Base-by-base conservation (phyloP, 2,113 vertebrate genomes). In the Eurypyga helias region DNA sequence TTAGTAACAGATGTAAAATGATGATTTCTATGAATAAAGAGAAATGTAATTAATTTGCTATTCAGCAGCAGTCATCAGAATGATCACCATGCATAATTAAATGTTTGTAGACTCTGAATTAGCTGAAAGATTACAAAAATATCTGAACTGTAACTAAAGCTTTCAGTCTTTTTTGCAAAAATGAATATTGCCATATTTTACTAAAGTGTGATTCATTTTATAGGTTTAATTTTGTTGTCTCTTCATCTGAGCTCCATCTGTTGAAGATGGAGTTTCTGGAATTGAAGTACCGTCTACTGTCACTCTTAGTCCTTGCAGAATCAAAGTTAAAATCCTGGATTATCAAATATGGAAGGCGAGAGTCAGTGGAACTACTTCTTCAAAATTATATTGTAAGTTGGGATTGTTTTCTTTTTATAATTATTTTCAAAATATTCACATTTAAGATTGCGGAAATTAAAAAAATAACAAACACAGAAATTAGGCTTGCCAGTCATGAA, bases 291-390 rank as follows among this genome's bases (percentile, higher is more conserved):
- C 99, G 99, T 70, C 98, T 99, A 67, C 99, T 99, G 96, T 99
- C 99, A 31, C 99, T 99, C 73, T 98, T 99, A 73, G 98, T 99
- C 71, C 97, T 99, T 89, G 99, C 99, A 51, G 99, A 99, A 97
- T 99, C 99, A 23, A 99, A 99, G 96, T 99, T 99, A 73, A 99
- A 99, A 97, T 99, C 99, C 4, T 99, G 99, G 99, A 99, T 99
- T 97, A 99, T 99, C 92, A 99, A 99, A 98, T 99, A 99, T 3
- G 99, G 99, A 96, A 98, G 99, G 34, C 98, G 99, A 60, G 99
- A 99, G 43, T 99, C 99, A 0, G 99, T 99, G 77, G 99, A 99
- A 92, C 97, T 99, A 21, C 98, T 99, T 76, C 95, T 99, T 61
- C 99, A 99, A 46, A 99, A 98, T 96, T 99, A 99, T 87, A 97